Conservation (phyloP, 2,888 invertebrate genomes). For the Meghimatium bilineatum region DNA sequence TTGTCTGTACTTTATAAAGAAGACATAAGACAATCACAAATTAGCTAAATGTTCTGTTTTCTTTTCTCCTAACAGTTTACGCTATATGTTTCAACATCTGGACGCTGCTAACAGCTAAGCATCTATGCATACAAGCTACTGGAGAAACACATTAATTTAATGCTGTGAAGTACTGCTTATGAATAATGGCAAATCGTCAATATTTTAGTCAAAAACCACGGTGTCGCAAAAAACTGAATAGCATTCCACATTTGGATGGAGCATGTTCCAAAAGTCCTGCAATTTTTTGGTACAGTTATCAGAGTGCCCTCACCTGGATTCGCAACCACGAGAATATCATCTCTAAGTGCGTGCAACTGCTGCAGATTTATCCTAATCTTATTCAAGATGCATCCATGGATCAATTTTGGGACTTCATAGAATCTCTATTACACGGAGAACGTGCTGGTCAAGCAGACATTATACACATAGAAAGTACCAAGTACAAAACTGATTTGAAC, state of each 20-base stretch:
- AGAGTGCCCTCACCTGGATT: constrained; percentile 29
- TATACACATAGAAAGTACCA: neutral
- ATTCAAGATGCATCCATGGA: constrained; percentile 40
- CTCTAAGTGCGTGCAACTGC: constrained; percentile 26
- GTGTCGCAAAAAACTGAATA: constrained; percentile 1
- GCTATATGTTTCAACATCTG: too few relatives aligned
- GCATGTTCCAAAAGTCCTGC: neutral
- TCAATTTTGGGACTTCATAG: constrained; percentile 30
- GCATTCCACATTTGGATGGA: neutral
- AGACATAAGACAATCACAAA: too few relatives aligned
- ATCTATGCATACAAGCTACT: too few relatives aligned
- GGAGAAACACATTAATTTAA: too few relatives aligned
- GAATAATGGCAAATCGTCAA: neutral
- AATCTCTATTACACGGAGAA: neutral
- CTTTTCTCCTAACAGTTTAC: neutral
- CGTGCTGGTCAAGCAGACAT: neutral
- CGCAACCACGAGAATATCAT: constrained; percentile 17
- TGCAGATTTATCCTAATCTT: constrained; percentile 38
- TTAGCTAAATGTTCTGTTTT: too few relatives aligned
- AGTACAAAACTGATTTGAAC: neutral
- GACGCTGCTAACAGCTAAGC: too few relatives aligned
- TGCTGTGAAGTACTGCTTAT: neutral
- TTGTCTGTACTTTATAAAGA: too few relatives aligned
- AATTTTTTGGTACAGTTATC: constrained; percentile 26
- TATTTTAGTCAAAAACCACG: neutral